Evolutionary conservation across 1,140 invertebrate species (phyloP), one percentile per base, ranked within the genome.

Genomic region (Papilio glaucus): DNA sequence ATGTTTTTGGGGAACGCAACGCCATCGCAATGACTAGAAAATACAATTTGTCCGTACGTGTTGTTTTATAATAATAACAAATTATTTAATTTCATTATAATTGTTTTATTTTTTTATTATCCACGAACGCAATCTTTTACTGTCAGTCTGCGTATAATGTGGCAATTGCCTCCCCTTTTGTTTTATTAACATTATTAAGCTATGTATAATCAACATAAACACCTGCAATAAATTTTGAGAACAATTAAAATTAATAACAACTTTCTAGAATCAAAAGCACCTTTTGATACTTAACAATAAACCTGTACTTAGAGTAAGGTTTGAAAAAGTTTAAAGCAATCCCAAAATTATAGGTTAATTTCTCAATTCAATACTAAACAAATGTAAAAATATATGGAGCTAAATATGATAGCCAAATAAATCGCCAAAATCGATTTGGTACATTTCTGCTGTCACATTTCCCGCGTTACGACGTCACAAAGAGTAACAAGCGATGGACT

Each of bases 1-100:
- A 37, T 38, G n/a, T 26, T 13, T 45, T 39, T 10, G 65, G 9
- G 24, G 37, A 57, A 57, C 45, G 12, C 12, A 39, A 4, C 38
- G 13, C 33, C 75, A 77, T 80, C 77, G 79, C 81, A 82, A 87
- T 91, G 90, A 89, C 90, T 91, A 87, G 89, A 89, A 91, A 92
- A 92, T 92, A 91, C 88, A 91, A 86, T 79, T 76, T 86, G 82
- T 80, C 82, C 82, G 78, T 78, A 90, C 81, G 84, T 90, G 86
- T 91, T 89, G 85, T 91, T 90, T 90, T 89, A 84, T 85, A 88
- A 89, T 87, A 89, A 90, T 87, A 89, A 92, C 85, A 87, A 89
- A 87, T 85, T 89, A 87, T 90, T 90, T 89, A 89, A 91, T 90
- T 91, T 91, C 83, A 85, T 88, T 85, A 87, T 68, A 78, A 76